A percentile compares a stretch with the other conserved stretches of the same genome.
Conservation (phyloP, 2,113 vertebrate genomes). For the Stegostoma tigrinum region DNA sequence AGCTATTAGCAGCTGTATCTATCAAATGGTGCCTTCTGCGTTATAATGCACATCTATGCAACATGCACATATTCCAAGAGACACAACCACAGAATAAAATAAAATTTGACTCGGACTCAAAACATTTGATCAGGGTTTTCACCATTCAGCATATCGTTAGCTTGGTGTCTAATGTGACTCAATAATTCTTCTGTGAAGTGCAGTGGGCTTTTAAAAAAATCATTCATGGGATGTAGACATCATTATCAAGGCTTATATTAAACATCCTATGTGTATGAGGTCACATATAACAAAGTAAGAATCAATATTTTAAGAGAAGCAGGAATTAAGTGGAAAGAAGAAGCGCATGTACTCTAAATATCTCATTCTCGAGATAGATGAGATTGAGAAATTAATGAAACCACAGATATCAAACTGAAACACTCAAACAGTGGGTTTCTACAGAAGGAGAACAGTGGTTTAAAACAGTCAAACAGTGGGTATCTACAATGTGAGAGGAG, state of each 20-base stretch:
- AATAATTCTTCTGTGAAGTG: no score
- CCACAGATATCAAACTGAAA: neutral
- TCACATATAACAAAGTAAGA: neutral
- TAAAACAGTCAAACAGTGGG: neutral
- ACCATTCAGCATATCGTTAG: neutral
- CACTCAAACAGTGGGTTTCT: neutral
- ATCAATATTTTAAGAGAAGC: neutral
- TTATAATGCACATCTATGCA: neutral
- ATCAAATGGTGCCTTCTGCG: neutral
- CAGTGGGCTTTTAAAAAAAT: no score
- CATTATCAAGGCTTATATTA: no score
- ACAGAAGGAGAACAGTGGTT: neutral
- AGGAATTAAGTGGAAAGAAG: no score
- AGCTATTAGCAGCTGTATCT: neutral
- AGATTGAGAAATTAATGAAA: neutral
- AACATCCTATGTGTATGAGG: neutral
- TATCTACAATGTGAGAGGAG: neutral
- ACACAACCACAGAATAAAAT: neutral
- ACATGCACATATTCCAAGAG: neutral
- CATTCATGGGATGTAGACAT: no score
- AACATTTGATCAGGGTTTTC: neutral
- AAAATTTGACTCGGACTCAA: neutral
- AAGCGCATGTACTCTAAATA: neutral
- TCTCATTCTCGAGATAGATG: neutral
- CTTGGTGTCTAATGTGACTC: neutral